Conservation (phyloP, 2,113 vertebrate genomes). For the Bettongia penicillata region DNA sequence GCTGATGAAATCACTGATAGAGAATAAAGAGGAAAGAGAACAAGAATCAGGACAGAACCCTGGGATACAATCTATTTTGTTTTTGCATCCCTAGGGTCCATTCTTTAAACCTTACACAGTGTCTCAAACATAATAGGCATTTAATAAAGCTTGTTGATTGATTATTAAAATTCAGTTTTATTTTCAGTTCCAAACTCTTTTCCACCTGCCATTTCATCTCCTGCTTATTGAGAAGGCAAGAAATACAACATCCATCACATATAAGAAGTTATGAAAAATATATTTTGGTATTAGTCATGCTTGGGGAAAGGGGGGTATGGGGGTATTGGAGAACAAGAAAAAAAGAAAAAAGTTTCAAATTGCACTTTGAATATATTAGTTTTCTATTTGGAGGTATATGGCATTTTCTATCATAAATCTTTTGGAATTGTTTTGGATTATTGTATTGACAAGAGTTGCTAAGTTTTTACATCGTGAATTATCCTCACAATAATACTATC, state of each 20-base stretch:
- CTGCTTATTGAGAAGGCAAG: neutral
- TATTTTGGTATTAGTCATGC: neutral
- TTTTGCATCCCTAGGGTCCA: neutral
- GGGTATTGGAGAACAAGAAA: neutral
- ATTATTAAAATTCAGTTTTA: neutral
- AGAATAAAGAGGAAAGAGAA: neutral
- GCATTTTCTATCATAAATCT: neutral
- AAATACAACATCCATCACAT: neutral
- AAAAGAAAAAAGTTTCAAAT: neutral
- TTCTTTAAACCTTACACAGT: neutral
- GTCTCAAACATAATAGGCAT: neutral
- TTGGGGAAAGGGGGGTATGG: neutral
- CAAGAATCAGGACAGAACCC: neutral
- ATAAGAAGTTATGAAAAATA: neutral
- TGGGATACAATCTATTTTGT: neutral
- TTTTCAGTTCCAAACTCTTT: neutral
- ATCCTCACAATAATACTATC: neutral
- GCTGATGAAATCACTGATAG: neutral
- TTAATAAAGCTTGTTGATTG: neutral
- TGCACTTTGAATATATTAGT: neutral
- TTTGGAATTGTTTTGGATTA: neutral
- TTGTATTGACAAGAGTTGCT: neutral
- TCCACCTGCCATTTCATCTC: neutral
- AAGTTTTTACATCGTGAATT: neutral
- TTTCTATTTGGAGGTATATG: neutral